Conservation (phyloP, 1,140 invertebrate genomes). For the Drosophila eugracilis region DNA sequence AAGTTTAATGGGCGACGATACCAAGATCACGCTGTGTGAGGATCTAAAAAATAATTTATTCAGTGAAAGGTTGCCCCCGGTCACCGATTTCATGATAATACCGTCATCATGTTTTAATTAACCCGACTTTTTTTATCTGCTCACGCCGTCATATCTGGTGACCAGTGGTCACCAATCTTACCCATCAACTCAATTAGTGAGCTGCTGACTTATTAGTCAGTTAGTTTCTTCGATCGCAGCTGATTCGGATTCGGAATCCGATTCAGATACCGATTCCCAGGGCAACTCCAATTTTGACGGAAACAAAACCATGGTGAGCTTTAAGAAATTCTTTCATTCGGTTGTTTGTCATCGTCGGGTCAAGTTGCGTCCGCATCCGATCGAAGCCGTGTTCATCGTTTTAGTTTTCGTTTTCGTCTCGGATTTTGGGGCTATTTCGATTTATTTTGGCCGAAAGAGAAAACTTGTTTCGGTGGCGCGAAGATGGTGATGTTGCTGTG, state of each 20-base stretch:
- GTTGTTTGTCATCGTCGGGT: slow-evolving; percentile 59
- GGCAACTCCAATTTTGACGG: slow-evolving; percentile 30
- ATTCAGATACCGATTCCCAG: slow-evolving; percentile 16
- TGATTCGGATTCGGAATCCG: slow-evolving; percentile 9
- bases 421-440: slow-evolving; percentile 14
- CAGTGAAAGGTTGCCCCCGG: slow-evolving; percentile 28
- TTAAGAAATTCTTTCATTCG: slow-evolving; percentile 72
- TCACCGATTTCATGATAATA: neutral
- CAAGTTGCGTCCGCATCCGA: slow-evolving; percentile 48
- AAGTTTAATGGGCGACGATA: neutral
- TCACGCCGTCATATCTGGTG: slow-evolving; percentile 37
- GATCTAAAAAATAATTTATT: slow-evolving; percentile 10
- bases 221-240: slow-evolving; percentile 30
- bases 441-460: slow-evolving; percentile 38
- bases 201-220: slow-evolving; percentile 34
- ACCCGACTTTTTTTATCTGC: neutral
- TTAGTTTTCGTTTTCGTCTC: slow-evolving; percentile 29
- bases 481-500: slow-evolving; percentile 53
- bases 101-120: slow-evolving; percentile 28
- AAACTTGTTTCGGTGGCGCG: slow-evolving; percentile 70
- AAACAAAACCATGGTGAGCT: slow-evolving; percentile 70
- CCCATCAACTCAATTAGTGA: slow-evolving; percentile 44
- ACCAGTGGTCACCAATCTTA: slow-evolving; percentile 4
- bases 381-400: slow-evolving; percentile 16
- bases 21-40: neutral